A percentile compares a stretch with the other conserved stretches of the same genome.
phyloP scores from a whole-genome alignment of 1,140 invertebrate species.

The Phymastichus coffea region DNA sequence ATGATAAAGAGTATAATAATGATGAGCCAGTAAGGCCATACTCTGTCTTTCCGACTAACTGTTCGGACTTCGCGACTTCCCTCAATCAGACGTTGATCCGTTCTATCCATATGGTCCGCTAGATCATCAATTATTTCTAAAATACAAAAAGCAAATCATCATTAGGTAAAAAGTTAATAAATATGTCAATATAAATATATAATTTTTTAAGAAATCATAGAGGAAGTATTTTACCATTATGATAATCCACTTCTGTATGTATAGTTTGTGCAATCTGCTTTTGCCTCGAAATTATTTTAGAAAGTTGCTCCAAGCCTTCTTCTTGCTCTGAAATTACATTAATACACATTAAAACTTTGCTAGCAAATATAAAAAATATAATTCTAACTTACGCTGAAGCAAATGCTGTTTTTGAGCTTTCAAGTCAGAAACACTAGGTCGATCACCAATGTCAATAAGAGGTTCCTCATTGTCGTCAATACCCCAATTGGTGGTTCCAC shows the following conservation, averaged over 20 bases:
- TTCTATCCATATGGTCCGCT: slow-evolving; percentile 70
- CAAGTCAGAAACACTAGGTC: slow-evolving; percentile 37
- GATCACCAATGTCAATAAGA: slow-evolving; percentile 38
- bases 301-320: slow-evolving; percentile 72
- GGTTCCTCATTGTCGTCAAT: slow-evolving; percentile 47
- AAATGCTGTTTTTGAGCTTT: slow-evolving; percentile 42
- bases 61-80: slow-evolving; percentile 68
- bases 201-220: background rate
- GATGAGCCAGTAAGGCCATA: slow-evolving; percentile 72
- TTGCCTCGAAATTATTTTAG: slow-evolving; percentile 74
- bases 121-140: slow-evolving; percentile 80
- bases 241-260: slow-evolving; percentile 73
- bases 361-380: background rate
- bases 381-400: slow-evolving; percentile 38
- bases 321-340: slow-evolving; percentile 65
- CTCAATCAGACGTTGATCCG: slow-evolving; percentile 64
- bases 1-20: slow-evolving; percentile 65
- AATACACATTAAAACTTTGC: background rate
- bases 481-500: slow-evolving; percentile 54
- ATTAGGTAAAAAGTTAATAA: slow-evolving; percentile 6
- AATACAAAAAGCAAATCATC: slow-evolving; percentile 38
- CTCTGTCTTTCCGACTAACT: slow-evolving; percentile 69
- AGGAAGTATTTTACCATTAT: slow-evolving; percentile 65
- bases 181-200: slow-evolving; percentile 1
- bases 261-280: slow-evolving; percentile 76